These are phyloP conservation scores for Todus mexicanus DNA, from an alignment of 2,797 vertebrate genomes.

Conservation along the genomic window DNA sequence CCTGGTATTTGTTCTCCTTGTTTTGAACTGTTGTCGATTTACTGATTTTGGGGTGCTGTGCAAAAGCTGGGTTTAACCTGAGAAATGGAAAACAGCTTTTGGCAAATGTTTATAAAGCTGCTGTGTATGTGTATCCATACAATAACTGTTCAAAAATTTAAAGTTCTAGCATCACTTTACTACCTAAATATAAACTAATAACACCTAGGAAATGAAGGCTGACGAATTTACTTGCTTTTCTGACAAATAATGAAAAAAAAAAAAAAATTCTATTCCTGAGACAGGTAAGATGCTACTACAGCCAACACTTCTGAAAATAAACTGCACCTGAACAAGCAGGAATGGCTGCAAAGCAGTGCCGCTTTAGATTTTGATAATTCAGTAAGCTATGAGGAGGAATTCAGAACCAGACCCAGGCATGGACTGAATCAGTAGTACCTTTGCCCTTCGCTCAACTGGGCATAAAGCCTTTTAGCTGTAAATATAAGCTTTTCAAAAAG, in stretches of 20 bases:
- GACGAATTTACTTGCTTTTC: not conserved
- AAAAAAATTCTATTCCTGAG: not conserved
- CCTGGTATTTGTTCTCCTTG: not conserved
- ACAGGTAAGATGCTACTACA: not conserved
- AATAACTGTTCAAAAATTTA: not conserved
- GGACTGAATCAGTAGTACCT: not conserved
- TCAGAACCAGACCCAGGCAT: not conserved
- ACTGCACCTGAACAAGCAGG: not conserved
- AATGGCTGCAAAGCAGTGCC: not conserved
- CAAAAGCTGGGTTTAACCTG: not conserved
- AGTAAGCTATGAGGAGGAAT: not conserved
- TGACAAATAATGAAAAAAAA: not conserved
- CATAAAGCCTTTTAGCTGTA: not conserved
- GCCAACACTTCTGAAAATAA: not conserved
- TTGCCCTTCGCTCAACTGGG: not conserved
- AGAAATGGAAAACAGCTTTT: not conserved
- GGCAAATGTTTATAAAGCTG: not conserved
- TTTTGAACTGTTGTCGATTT: not conserved
- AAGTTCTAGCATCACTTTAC: not conserved
- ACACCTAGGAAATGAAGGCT: not conserved
- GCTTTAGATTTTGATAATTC: not conserved
- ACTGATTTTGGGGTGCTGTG: not conserved
- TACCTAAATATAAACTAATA: not conserved
- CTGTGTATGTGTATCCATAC: not conserved
- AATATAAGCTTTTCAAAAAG: not conserved